Conservation (phyloP, 2,888 invertebrate species). For the Pandemis corylana region DNA sequence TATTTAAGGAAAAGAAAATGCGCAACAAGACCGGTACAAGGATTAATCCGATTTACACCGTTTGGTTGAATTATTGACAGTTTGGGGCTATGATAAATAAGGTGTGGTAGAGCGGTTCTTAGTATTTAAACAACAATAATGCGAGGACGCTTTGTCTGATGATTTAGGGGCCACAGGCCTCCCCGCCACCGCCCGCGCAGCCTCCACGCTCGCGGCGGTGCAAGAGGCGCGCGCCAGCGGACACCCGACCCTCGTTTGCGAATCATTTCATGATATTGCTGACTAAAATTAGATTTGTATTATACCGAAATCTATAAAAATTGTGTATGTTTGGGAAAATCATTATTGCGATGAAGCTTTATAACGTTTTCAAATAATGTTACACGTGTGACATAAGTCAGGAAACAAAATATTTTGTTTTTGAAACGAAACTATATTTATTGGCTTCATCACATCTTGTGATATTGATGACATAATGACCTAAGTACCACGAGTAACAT, state of each 20-base stretch:
- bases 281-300: background rate
- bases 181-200: constrained; percentile 41
- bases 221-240: constrained; percentile 6
- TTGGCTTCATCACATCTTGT: too few species aligned
- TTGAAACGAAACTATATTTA: too few species aligned
- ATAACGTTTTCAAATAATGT: too few species aligned
- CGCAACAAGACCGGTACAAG: background rate
- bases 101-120: constrained; percentile 48
- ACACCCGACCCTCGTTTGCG: background rate
- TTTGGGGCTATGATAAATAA: constrained; percentile 45
- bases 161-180: constrained; percentile 56
- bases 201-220: constrained; percentile 26
- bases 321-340: too few species aligned
- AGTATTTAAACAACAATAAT: constrained; percentile 61
- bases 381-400: too few species aligned
- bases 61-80: constrained; percentile 39
- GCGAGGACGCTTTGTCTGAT: constrained; percentile 54
- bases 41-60: constrained; percentile 33
- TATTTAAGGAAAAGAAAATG: constrained; percentile 27
- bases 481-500: too few species aligned
- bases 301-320: too few species aligned
- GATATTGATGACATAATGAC: too few species aligned
- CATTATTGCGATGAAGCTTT: too few species aligned
- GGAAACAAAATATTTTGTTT: too few species aligned
- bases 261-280: background rate